Evolutionary conservation across 2,797 vertebrate species (phyloP), one percentile per base, ranked within the genome.

Genomic region (Gymnoscopelus braueri): DNA sequence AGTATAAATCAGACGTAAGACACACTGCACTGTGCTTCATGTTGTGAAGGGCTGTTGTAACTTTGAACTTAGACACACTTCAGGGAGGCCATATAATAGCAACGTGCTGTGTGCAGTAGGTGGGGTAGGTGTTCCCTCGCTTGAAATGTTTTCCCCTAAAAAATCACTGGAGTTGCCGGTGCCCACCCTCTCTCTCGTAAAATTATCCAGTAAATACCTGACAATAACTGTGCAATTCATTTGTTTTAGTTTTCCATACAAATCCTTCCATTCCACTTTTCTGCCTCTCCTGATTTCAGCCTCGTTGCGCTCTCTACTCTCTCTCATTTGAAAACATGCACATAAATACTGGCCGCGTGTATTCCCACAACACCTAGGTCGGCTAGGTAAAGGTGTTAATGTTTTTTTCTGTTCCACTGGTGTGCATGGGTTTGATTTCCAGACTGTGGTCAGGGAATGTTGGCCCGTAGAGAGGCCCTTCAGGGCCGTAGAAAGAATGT

Each of bases 401-500:
- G 0, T 60, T 63, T n/a, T n/a, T 49, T 57, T 3, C 35, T 50
- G 35, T 47, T 52, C 63, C 67, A 39, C 23, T 48, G 68, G 60
- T 66, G 63, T 49, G 3, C 60, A 6, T 39, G 58, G 9, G 32
- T 75, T 71, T 61, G 6, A 65, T 77, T 81, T 73, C 60, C 54
- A 74, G 63, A 56, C 77, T 50, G 80, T 49, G 71, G 70, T 59
- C 61, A 66, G 69, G 67, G 73, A 67, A 70, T 53, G 61, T 73
- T 79, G 69, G 71, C 73, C 48, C 7, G 66, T 52, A 65, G 60
- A 79, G 57, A 74, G 54, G 23, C 66, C 74, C 69, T 67, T 79
- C 54, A 7, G 67, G 65, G 79, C 13, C 61, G 44, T 51, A 63
- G 79, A 68, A 82, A 75, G 71, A 79, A 86, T 81, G 60, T 83